A percentile compares a stretch with the other conserved stretches of the same genome.
Evolutionary conservation across 2,797 vertebrate genomes (phyloP).

Genomic region (Stomatorhinus walkeri): DNA sequence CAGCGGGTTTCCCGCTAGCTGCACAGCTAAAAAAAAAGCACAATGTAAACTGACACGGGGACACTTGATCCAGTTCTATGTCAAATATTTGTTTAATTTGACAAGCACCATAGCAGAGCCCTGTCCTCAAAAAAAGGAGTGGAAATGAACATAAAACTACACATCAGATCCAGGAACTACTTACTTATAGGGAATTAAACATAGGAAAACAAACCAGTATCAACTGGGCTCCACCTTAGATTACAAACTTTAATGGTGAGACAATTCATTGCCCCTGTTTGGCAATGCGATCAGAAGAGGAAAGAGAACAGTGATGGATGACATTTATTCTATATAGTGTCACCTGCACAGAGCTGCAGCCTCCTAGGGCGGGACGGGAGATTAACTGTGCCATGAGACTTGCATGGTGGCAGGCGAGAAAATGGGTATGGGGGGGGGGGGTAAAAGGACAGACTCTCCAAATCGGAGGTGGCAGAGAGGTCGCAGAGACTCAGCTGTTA

Average conservation of each 20-base stretch:
- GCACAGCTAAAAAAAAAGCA: background rate
- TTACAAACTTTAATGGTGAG: background rate
- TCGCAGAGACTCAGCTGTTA: background rate
- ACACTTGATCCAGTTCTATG: background rate
- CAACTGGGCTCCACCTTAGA: background rate
- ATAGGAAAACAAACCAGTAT: background rate
- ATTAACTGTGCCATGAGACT: background rate
- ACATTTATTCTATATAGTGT: background rate
- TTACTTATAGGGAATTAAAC: background rate
- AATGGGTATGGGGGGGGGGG: background rate
- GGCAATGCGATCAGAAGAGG: background rate
- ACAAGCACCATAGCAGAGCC: background rate
- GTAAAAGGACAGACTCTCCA: background rate
- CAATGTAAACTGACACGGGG: background rate
- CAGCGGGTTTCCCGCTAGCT: background rate
- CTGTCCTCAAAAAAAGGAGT: background rate
- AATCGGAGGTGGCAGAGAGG: background rate
- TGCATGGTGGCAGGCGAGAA: background rate
- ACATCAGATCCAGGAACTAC: background rate
- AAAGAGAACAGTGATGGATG: background rate
- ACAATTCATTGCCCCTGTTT: background rate
- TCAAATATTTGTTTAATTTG: conserved; percentile 4
- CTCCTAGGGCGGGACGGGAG: background rate
- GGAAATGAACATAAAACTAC: background rate
- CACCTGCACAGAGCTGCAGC: background rate